phyloP scores from a whole-genome alignment of 2,888 invertebrate genomes.

The Byasa hedistus region DNA sequence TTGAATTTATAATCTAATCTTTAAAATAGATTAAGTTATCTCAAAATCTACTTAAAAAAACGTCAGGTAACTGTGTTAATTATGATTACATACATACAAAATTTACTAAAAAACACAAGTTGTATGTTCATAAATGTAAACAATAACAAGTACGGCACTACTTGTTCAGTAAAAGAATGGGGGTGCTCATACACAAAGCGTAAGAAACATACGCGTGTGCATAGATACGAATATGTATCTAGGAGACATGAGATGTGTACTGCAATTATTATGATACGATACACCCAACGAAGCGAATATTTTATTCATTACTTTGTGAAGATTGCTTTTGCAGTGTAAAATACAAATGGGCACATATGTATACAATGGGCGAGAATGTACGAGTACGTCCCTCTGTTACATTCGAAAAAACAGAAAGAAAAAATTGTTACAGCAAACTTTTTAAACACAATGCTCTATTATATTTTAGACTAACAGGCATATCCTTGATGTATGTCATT shows the following conservation, averaged over 20 bases:
- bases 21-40: no score
- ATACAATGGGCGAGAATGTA: background rate
- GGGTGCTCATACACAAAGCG: background rate
- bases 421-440: no score
- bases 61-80: background rate
- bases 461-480: no score
- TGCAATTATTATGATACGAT: background rate
- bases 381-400: no score
- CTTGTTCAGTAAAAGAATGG: background rate
- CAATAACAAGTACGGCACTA: slow-evolving; percentile 1
- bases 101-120: background rate
- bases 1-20: no score
- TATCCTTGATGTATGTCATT: no score
- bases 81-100: background rate
- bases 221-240: background rate
- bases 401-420: no score
- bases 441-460: no score
- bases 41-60: background rate
- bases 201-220: background rate
- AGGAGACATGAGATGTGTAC: background rate
- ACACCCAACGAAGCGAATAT: slow-evolving; percentile 6
- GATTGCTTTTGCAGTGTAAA: background rate
- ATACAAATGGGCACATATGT: background rate
- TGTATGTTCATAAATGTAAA: background rate
- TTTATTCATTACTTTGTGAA: background rate